These are phyloP conservation scores for Drosophila varians DNA, from an alignment of 1,140 invertebrate species.

Conservation along the genomic window DNA sequence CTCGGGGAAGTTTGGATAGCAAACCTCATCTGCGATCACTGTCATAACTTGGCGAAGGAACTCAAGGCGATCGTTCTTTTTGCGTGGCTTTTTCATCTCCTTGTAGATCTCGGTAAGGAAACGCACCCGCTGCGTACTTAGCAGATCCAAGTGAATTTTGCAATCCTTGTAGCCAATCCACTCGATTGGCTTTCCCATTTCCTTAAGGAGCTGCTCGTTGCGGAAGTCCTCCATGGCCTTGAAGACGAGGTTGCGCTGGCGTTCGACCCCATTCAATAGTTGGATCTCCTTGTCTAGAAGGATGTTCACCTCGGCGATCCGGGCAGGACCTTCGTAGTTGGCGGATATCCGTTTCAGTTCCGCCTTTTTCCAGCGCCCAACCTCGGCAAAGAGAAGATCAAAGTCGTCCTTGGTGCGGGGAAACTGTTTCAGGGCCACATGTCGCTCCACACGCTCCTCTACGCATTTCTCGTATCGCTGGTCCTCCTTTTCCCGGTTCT, in stretches of 20 bases:
- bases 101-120: slow-evolving; percentile 85
- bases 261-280: slow-evolving; percentile 85
- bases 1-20: slow-evolving; percentile 72
- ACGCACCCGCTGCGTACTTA: slow-evolving; percentile 86
- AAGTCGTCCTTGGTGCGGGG: slow-evolving; percentile 86
- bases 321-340: slow-evolving; percentile 84
- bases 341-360: slow-evolving; percentile 84
- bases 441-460: slow-evolving; percentile 66
- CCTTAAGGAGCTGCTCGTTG: slow-evolving; percentile 83
- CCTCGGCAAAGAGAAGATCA: slow-evolving; percentile 85
- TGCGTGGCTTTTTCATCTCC: slow-evolving; percentile 60
- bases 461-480: slow-evolving; percentile 57
- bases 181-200: slow-evolving; percentile 85
- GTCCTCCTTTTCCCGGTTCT: slow-evolving; percentile 62
- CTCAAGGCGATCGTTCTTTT: slow-evolving; percentile 56
- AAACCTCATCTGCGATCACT: slow-evolving; percentile 60
- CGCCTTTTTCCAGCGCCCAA: slow-evolving; percentile 85
- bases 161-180: slow-evolving; percentile 85
- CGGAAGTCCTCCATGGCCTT: slow-evolving; percentile 83
- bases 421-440: slow-evolving; percentile 84
- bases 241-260: slow-evolving; percentile 72
- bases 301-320: slow-evolving; percentile 85
- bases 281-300: slow-evolving; percentile 86
- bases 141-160: slow-evolving; percentile 85
- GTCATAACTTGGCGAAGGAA: slow-evolving; percentile 58